Conservation (phyloP, 2,888 invertebrate genomes). For the Caenorhabditis doughertyi region DNA sequence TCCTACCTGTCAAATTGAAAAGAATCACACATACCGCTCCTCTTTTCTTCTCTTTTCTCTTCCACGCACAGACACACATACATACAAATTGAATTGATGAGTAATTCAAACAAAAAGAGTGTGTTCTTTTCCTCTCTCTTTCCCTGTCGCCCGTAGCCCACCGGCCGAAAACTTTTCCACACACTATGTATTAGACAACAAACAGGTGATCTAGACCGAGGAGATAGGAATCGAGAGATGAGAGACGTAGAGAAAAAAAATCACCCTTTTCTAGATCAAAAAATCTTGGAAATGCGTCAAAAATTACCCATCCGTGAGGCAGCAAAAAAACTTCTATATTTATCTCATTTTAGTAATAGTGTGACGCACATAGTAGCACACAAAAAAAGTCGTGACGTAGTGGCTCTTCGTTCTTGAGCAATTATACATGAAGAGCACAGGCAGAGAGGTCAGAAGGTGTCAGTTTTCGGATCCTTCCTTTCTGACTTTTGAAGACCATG, state of each 20-base stretch:
- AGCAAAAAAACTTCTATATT: background rate
- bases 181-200: too few species aligned
- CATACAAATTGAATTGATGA: background rate
- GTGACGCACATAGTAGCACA: conserved; percentile 6
- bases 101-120: background rate
- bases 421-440: background rate
- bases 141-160: too few species aligned
- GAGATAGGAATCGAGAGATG: too few species aligned
- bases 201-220: too few species aligned
- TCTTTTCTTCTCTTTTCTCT: background rate
- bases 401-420: conserved; percentile 12
- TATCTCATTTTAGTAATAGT: background rate
- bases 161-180: too few species aligned
- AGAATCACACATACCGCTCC: background rate
- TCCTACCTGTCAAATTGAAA: too few species aligned
- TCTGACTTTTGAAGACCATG: background rate
- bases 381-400: background rate
- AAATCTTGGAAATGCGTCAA: too few species aligned
- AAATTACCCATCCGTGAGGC: too few species aligned
- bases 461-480: background rate
- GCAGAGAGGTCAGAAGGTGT: background rate
- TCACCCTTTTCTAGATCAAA: too few species aligned
- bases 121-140: background rate
- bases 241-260: too few species aligned
- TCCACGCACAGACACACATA: background rate